Evolutionary conservation across 2,888 invertebrate species (phyloP), one percentile per base, ranked within the genome.

Genomic region (Meiosimyza platycephala): DNA sequence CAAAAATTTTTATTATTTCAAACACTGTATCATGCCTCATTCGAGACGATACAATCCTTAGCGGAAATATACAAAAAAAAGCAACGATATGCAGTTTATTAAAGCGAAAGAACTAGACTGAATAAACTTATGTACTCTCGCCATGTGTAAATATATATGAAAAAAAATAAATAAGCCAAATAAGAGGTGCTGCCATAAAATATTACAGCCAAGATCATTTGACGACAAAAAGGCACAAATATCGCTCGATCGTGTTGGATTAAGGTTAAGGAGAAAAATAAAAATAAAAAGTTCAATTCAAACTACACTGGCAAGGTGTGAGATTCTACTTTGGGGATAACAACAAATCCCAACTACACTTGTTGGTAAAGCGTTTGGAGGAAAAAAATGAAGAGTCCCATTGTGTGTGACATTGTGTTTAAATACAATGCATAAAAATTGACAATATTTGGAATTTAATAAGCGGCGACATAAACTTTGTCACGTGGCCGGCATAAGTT

Each of bases 401-500:
- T 40, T 40, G 40, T 40, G 40, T 40, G 40, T 40, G 40, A 40
- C 7, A 40, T 40, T 40, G 40, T 40, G 40, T 40, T 40, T 40
- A 40, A 40, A 40, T 65, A 57, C 70, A 51, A 47, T 33, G 74
- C n/a, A 9, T 40, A 40, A 40, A 40, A 57, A 72, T 66, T 70
- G 73, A 71, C 71, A 70, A 64, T 68, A 79, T 76, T 77, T 77
- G 76, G 76, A 77, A 79, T 79, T 80, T 80, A 79, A 79, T 80
- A 79, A 78, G 78, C 79, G 75, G 73, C 77, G 76, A 78, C 77
- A 78, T 78, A 76, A 80, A 78, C 79, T 79, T 78, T 80, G 78
- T 79, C 80, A 80, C 79, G 78, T 78, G 80, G 77, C 75, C 75
- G 75, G 75, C 72, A 79, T 79, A 79, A 80, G 78, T 78, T 76